Evolutionary conservation across 2,888 invertebrate species (phyloP), one percentile per base, ranked within the genome.

Genomic region (Invenusta paracnida): DNA sequence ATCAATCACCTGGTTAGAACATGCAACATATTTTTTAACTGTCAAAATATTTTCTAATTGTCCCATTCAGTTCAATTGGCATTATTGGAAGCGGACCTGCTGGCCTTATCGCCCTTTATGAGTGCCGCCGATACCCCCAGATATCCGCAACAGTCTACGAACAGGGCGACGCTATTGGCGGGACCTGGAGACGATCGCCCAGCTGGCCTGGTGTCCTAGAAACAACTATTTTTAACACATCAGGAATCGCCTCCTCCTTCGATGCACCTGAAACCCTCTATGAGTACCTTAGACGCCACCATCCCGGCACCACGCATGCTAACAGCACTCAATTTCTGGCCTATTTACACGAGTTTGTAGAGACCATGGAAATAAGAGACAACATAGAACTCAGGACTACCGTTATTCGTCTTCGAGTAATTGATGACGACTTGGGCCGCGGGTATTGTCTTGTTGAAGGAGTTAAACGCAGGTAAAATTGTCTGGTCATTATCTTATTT

Each of bases 61-160:
- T n/a, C 17, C 48, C 48, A 11, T 48, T 11, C 17, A 73, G 73
- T 23, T 73, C 73, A 5, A 83, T 83, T 66, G 83, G 30, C 48
- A 83, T 83, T 23, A 83, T 83, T 25, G 83, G 83, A 5, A 48
- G 83, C 23, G 83, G 83, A n/a, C 83, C 83, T 5, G 48, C 30
- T n/a, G 82, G 82, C 27, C 29, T 82, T 5, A 82, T 82, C n/a
- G 82, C 82, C 5, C 82, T 82, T 28, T 23, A 83, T 66, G 83
- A 83, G 23, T 83, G 83, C 25, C 1, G 30, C n/a, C 27, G 23
- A n/a, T n/a, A 25, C 5, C 25, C 25, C 17, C 29, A 83, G 25
- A 31, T 67, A 27, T 48, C 29, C 67, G 83, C 66, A n/a, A 83
- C 83, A 5, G n/a, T 83, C n/a, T 83, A 83, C 23, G 83, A 83